phyloP scores from a whole-genome alignment of 1,140 invertebrate species.

The Pseudomyrmex gracilis region DNA sequence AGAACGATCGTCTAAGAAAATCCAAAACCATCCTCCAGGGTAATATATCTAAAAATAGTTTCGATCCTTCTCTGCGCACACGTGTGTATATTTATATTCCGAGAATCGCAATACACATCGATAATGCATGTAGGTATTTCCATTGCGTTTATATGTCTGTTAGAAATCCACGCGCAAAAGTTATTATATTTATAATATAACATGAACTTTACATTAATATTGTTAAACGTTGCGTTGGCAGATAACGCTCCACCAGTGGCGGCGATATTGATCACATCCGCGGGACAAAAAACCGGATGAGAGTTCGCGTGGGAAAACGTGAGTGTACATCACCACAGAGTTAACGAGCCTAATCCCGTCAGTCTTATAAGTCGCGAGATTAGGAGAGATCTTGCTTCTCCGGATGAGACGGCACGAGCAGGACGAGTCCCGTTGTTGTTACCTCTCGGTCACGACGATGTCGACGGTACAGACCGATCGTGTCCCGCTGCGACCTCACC shows the following conservation, averaged over 20 bases:
- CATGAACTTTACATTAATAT: not conserved
- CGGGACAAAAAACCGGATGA: conserved; percentile 45
- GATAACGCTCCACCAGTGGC: conserved; percentile 11
- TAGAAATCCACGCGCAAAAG: not conserved
- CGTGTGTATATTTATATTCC: not conserved
- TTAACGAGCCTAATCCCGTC: conserved; percentile 84
- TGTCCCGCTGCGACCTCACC: conserved; percentile 77
- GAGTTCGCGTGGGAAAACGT: conserved; percentile 78
- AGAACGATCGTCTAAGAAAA: conserved; percentile 4
- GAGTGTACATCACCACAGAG: conserved; percentile 71
- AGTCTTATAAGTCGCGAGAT: conserved; percentile 75
- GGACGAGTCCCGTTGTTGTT: conserved; percentile 66
- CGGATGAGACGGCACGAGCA: conserved; percentile 56
- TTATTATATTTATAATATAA: not conserved
- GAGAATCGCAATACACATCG: not conserved
- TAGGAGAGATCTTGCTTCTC: conserved; percentile 75
- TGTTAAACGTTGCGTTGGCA: not conserved
- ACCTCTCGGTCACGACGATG: conserved; percentile 74
- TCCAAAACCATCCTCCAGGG: conserved; percentile 21
- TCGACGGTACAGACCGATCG: conserved; percentile 61
- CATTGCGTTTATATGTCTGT: not conserved
- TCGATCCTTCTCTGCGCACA: not conserved
- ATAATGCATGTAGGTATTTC: conserved; percentile 1
- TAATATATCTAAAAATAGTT: conserved; percentile 7
- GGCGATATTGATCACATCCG: conserved; percentile 5